Conservation (phyloP, 1,140 invertebrate species). For the Drosophila pectinifera region DNA sequence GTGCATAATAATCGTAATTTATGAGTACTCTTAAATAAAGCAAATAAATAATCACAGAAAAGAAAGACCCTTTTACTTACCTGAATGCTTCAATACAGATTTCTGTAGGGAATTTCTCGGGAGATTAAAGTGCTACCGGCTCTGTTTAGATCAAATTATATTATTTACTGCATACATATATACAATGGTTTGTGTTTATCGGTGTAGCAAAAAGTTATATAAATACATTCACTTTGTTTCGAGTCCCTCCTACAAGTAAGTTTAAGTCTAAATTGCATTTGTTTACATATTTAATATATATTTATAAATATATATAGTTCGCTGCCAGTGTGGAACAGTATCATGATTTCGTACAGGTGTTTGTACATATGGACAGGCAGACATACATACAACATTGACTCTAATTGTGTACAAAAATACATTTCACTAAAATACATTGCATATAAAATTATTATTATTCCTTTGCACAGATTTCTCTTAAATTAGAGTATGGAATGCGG, state of each 20-base stretch:
- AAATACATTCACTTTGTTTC: slow-evolving; percentile 42
- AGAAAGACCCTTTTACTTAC: background rate
- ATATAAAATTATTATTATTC: slow-evolving; percentile 75
- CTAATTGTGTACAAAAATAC: slow-evolving; percentile 78
- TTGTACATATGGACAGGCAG: slow-evolving; percentile 45
- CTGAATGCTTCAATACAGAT: no score
- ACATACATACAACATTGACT: slow-evolving; percentile 47
- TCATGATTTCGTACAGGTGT: slow-evolving; percentile 32
- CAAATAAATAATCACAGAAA: slow-evolving; percentile 38
- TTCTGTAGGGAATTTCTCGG: background rate
- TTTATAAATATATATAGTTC: slow-evolving; percentile 50
- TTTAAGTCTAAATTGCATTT: slow-evolving; percentile 45
- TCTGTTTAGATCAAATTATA: slow-evolving; percentile 49
- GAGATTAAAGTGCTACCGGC: background rate
- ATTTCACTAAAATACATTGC: slow-evolving; percentile 80
- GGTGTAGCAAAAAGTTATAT: slow-evolving; percentile 69
- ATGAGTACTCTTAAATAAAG: slow-evolving; percentile 49
- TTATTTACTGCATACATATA: slow-evolving; percentile 51
- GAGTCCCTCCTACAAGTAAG: slow-evolving; percentile 17
- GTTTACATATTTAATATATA: slow-evolving; percentile 48
- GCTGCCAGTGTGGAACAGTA: slow-evolving; percentile 33
- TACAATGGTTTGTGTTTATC: slow-evolving; percentile 41
- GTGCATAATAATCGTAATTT: slow-evolving; percentile 70
- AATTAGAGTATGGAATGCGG: slow-evolving; percentile 40
- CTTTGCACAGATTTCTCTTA: slow-evolving; percentile 69